phyloP scores from a whole-genome alignment of 2,888 invertebrate genomes.

The Zelleria hepariella region DNA sequence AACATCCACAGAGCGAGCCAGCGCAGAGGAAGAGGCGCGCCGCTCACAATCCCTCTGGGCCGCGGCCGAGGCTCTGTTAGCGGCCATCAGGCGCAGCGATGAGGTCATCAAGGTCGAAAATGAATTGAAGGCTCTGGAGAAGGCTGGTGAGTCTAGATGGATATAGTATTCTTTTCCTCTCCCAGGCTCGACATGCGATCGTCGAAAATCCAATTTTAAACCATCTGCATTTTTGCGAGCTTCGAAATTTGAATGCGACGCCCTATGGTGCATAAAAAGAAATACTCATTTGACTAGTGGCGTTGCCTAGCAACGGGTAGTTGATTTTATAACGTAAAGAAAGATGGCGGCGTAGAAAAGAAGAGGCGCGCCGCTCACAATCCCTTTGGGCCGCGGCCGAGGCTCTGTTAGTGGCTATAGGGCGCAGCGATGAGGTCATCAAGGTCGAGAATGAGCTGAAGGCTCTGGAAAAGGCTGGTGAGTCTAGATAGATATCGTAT shows the following conservation, averaged over 20 bases:
- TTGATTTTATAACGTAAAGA: too few relatives aligned
- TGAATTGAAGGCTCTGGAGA: slow-evolving; percentile 81
- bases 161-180: slow-evolving; percentile 18
- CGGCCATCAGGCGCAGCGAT: slow-evolving; percentile 78
- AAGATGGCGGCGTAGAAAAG: slow-evolving; percentile 37
- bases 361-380: slow-evolving; percentile 84
- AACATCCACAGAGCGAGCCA: slow-evolving; percentile 75
- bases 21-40: slow-evolving; percentile 80
- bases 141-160: slow-evolving; percentile 68
- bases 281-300: too few relatives aligned
- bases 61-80: slow-evolving; percentile 89
- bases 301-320: too few relatives aligned
- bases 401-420: slow-evolving; percentile 83
- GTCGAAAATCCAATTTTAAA: too few relatives aligned
- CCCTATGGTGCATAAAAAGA: too few relatives aligned
- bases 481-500: slow-evolving; percentile 33
- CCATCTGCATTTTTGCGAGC: too few relatives aligned
- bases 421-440: slow-evolving; percentile 68
- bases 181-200: too few relatives aligned
- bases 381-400: slow-evolving; percentile 96
- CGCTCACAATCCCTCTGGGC: slow-evolving; percentile 94
- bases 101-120: slow-evolving; percentile 72
- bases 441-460: not conserved
- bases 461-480: slow-evolving; percentile 70
- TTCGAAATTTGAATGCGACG: too few relatives aligned